A percentile compares a stretch with the other conserved stretches of the same genome.
Evolutionary conservation across 2,113 vertebrate genomes (phyloP).

Genomic region (Nipponia nippon): DNA sequence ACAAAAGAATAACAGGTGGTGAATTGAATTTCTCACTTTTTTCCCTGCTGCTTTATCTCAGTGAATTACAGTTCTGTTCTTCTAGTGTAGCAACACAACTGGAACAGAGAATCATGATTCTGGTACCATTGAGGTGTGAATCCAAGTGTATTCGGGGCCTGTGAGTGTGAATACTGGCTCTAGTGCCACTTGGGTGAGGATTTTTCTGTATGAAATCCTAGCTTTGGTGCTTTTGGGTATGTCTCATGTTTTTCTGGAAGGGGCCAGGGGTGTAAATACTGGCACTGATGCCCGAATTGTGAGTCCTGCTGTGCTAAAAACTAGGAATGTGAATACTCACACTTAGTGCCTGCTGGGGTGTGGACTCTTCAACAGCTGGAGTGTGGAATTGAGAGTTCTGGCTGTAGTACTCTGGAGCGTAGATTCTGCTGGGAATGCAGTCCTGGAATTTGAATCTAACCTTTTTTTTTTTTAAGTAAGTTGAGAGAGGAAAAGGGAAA

Average conservation of each 20-base stretch:
- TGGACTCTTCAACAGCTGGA: not conserved
- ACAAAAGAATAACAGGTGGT: not conserved
- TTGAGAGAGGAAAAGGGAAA: not conserved
- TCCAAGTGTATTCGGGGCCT: not conserved
- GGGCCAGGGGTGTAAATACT: not conserved
- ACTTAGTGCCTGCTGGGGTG: not conserved
- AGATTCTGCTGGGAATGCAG: not conserved
- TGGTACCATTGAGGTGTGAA: not conserved
- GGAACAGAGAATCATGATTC: not conserved
- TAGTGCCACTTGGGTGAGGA: not conserved
- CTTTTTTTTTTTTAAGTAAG: not conserved
- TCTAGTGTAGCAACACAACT: not conserved
- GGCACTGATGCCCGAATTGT: not conserved
- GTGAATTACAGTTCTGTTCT: not conserved
- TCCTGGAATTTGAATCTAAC: not conserved
- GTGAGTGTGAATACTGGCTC: not conserved
- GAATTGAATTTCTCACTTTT: not conserved
- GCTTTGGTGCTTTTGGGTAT: not conserved
- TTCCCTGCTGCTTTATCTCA: not conserved
- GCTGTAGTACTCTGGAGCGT: not conserved
- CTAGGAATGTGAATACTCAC: not conserved
- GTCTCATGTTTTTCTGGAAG: not conserved
- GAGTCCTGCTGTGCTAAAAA: not conserved
- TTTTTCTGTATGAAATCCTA: not conserved
- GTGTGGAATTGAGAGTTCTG: constrained; percentile 5